Evolutionary conservation across 2,113 vertebrate genomes (phyloP).

Genomic region (Xyliphius kryptos): DNA sequence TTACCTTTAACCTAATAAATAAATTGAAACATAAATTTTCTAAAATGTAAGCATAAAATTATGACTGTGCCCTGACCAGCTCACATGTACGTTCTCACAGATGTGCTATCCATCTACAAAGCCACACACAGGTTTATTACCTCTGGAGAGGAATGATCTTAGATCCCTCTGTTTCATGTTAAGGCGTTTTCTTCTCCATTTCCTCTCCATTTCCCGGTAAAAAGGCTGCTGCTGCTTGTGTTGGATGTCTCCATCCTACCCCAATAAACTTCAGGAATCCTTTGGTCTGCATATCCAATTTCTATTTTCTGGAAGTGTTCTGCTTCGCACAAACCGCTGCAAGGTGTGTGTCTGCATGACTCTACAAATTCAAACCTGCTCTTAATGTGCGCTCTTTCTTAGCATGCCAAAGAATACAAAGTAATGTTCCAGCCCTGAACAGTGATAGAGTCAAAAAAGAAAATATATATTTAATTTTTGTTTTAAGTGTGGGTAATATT

Average conservation of each 20-base stretch:
- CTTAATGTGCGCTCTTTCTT: slow-evolving; percentile 1
- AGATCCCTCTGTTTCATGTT: slow-evolving; percentile 9
- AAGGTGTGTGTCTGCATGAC: slow-evolving; percentile 20
- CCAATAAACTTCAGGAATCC: slow-evolving; percentile 36
- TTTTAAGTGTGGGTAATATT: too few species aligned
- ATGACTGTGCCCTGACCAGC: not conserved
- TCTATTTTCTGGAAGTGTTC: slow-evolving; percentile 28
- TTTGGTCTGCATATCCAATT: slow-evolving; percentile 32
- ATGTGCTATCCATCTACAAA: not conserved
- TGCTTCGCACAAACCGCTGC: slow-evolving; percentile 24
- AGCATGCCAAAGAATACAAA: slow-evolving; percentile 6
- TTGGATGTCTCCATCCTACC: slow-evolving; percentile 32
- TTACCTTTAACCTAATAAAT: too few species aligned
- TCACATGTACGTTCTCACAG: slow-evolving; percentile 1
- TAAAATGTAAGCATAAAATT: too few species aligned
- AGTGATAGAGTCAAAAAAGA: not conserved
- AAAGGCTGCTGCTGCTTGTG: slow-evolving; percentile 37
- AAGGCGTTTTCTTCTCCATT: slow-evolving; percentile 14
- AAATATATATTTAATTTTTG: too few species aligned
- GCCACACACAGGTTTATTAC: not conserved
- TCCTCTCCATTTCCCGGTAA: slow-evolving; percentile 30
- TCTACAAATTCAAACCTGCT: not conserved
- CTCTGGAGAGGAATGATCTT: slow-evolving; percentile 11
- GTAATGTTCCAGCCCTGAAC: slow-evolving; percentile 13
- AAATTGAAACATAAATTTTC: too few species aligned